Conservation (phyloP, 2,888 invertebrate species). For the Cenopis cana region DNA sequence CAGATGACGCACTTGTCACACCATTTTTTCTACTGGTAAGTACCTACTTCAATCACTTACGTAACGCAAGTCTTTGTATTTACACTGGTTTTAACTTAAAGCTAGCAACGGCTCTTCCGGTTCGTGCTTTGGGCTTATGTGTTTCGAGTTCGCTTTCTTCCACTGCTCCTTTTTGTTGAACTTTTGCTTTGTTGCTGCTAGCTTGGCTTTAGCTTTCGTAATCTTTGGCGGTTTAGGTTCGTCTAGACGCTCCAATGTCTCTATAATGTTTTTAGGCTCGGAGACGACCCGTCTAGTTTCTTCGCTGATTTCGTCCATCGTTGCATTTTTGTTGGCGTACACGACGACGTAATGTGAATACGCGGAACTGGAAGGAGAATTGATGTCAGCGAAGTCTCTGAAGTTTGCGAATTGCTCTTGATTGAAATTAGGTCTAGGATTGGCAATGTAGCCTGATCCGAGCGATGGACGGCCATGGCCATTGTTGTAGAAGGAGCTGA, state of each 20-base stretch:
- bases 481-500: slow-evolving; percentile 87
- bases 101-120: slow-evolving; percentile 87
- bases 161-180: slow-evolving; percentile 76
- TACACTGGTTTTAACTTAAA: slow-evolving; percentile 85
- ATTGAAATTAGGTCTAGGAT: slow-evolving; percentile 90
- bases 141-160: slow-evolving; percentile 75
- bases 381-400: slow-evolving; percentile 95
- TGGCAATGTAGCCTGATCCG: slow-evolving; percentile 86
- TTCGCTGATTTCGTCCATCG: slow-evolving; percentile 82
- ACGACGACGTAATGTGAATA: slow-evolving; percentile 94
- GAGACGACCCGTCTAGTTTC: slow-evolving; percentile 74
- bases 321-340: slow-evolving; percentile 92
- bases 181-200: slow-evolving; percentile 82
- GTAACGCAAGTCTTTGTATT: slow-evolving; percentile 74
- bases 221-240: slow-evolving; percentile 71
- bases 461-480: slow-evolving; percentile 89
- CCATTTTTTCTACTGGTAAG: slow-evolving; percentile 62
- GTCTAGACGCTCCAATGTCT: slow-evolving; percentile 90
- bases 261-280: slow-evolving; percentile 93
- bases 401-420: slow-evolving; percentile 95
- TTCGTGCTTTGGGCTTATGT: slow-evolving; percentile 76
- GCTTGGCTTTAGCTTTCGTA: slow-evolving; percentile 88
- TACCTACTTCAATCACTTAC: slow-evolving; percentile 68
- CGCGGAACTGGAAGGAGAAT: slow-evolving; percentile 91
- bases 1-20: slow-evolving; percentile 61